Percentiles rank a stretch among this genome's conserved stretches.
These are phyloP conservation scores for Seriola aureovittata DNA, from an alignment of 2,113 vertebrate species.

Conservation along the genomic window DNA sequence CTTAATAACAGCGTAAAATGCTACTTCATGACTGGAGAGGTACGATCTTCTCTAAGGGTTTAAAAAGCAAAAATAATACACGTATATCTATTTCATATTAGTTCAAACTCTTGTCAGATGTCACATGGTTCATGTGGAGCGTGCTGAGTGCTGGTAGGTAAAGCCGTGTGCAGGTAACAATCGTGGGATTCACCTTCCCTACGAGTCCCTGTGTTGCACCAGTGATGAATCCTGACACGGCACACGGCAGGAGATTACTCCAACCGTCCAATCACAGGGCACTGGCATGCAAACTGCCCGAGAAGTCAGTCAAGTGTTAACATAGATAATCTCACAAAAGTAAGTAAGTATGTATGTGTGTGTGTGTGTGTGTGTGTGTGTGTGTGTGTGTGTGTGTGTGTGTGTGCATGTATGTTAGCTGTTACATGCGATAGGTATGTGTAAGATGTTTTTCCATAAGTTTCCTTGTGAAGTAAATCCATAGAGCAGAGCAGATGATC, in stretches of 20 bases:
- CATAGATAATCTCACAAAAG: conserved; percentile 11
- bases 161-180: not conserved
- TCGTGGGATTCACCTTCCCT: conserved; percentile 16
- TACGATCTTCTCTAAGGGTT: not conserved
- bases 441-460: not conserved
- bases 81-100: not conserved
- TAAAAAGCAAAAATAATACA: not conserved
- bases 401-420: not conserved
- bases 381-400: conserved; percentile 3
- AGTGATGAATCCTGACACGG: conserved; percentile 24
- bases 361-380: conserved; percentile 6
- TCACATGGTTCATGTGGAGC: not conserved
- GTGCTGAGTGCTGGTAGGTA: not conserved
- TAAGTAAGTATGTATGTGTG: not conserved
- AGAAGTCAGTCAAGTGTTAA: conserved; percentile 25
- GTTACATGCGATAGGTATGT: conserved; percentile 12
- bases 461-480: conserved; percentile 37
- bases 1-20: not conserved
- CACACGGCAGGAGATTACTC: conserved; percentile 38
- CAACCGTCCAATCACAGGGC: conserved; percentile 8
- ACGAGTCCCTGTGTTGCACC: not conserved
- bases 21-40: too few relatives aligned
- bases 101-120: not conserved
- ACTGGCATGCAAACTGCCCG: conserved; percentile 1
- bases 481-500: conserved; percentile 21